Conservation (phyloP, 1,140 invertebrate genomes). For the Dicyema japonicum region DNA sequence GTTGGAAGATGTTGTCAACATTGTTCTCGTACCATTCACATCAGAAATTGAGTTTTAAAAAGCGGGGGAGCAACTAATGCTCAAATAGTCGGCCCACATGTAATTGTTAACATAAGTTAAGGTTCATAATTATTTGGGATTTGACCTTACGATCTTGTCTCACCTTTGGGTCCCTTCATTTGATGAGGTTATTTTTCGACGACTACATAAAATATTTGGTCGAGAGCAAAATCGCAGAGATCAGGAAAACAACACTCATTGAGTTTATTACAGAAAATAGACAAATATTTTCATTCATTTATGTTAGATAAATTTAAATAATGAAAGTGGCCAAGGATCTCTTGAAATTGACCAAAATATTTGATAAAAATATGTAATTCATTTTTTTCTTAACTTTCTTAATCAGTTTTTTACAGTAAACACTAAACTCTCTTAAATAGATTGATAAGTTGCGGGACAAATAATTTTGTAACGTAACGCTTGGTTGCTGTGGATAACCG, state of each 20-base stretch:
- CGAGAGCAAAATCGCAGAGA: conserved; percentile 71
- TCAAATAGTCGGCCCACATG: conserved; percentile 92
- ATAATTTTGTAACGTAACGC: too few relatives aligned
- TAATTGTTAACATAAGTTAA: conserved; percentile 47
- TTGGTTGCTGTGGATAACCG: too few relatives aligned
- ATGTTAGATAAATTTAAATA: too few relatives aligned
- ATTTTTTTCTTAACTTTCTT: too few relatives aligned
- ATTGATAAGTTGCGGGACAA: too few relatives aligned
- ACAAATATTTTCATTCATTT: too few relatives aligned
- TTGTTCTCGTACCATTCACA: conserved; percentile 50
- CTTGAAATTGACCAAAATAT: too few relatives aligned
- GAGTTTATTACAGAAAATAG: conserved; percentile 17
- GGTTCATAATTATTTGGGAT: conserved; percentile 75
- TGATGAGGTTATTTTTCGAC: conserved; percentile 76
- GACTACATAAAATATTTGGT: conserved; percentile 97
- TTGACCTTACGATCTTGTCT: conserved; percentile 67
- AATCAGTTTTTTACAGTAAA: too few relatives aligned
- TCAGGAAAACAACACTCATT: conserved; percentile 44
- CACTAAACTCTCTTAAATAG: too few relatives aligned
- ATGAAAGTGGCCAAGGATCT: too few relatives aligned
- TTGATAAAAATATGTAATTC: too few relatives aligned
- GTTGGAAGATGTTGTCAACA: conserved; percentile 57
- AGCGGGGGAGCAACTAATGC: conserved; percentile 48
- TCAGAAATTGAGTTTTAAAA: conserved; percentile 43
- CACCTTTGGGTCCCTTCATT: conserved; percentile 89